Conservation (phyloP, 1,140 invertebrate genomes). For the Drosophila aff. region DNA sequence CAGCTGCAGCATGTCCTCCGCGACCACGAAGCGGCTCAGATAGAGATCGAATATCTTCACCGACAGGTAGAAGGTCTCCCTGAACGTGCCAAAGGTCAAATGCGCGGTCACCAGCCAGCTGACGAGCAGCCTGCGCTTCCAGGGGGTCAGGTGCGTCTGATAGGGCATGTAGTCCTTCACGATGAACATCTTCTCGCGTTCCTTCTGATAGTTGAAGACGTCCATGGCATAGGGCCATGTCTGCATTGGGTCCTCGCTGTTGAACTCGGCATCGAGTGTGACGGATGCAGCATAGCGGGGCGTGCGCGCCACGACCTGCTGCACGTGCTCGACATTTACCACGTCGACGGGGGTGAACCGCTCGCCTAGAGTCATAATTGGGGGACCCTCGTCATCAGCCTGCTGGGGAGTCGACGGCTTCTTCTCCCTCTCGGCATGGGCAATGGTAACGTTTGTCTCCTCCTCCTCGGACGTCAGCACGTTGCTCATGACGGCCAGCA, state of each 20-base stretch:
- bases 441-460: background rate
- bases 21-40: constrained; percentile 89
- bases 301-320: fast-evolving
- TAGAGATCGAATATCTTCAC: constrained; percentile 98
- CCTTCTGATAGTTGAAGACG: constrained; percentile 96
- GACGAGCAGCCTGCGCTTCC: constrained; percentile 96
- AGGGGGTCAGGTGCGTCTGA: constrained; percentile 90
- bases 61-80: constrained; percentile 98
- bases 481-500: background rate
- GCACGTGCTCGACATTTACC: background rate
- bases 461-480: background rate
- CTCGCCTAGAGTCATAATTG: background rate
- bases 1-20: constrained; percentile 93
- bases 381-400: no score
- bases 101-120: constrained; percentile 99
- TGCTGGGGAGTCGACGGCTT: background rate
- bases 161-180: constrained; percentile 92
- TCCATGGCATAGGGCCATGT: constrained; percentile 96
- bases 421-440: background rate
- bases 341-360: background rate
- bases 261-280: constrained; percentile 90
- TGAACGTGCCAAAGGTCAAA: constrained; percentile 98
- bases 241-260: constrained; percentile 92
- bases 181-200: constrained; percentile 91
- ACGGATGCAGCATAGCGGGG: background rate